Conservation (phyloP, 2,113 vertebrate species). For the Pseudorhombus dupliciocellatus region DNA sequence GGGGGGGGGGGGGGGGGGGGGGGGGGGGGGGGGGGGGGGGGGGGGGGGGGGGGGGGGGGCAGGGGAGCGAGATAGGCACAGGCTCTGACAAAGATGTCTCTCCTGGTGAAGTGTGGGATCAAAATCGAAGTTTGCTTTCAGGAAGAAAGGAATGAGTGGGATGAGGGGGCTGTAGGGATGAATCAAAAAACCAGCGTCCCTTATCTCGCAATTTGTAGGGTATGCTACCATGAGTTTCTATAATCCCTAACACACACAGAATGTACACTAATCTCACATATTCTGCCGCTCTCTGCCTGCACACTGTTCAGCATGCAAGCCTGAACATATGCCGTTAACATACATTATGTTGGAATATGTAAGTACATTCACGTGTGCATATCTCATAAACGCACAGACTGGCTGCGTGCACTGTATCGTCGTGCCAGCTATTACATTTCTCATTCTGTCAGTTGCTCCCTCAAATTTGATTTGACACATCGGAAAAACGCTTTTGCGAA, state of each 20-base stretch:
- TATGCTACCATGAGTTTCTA: constrained; percentile 57
- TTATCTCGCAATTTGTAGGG: constrained; percentile 69
- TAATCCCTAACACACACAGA: constrained; percentile 60
- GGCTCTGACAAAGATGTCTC: constrained; percentile 61
- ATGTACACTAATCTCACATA: constrained; percentile 40
- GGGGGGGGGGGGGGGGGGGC: background rate
- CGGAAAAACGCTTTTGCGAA: background rate
- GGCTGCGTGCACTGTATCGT: background rate
- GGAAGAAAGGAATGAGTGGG: constrained; percentile 48
- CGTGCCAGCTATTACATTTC: background rate
- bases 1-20: too few relatives aligned
- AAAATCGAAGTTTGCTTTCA: constrained; percentile 63
- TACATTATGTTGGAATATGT: constrained; percentile 10
- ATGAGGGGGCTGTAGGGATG: constrained; percentile 45
- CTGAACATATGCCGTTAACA: constrained; percentile 27
- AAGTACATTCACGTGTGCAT: constrained; percentile 10
- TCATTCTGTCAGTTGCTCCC: background rate
- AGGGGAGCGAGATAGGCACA: constrained; percentile 37
- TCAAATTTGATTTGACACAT: background rate
- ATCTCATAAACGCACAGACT: constrained; percentile 9
- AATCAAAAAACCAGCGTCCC: constrained; percentile 46
- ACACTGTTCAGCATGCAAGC: background rate
- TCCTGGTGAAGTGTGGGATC: constrained; percentile 64
- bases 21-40: background rate
- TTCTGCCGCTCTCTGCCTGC: constrained; percentile 18